Evolutionary conservation across 2,113 vertebrate species (phyloP).

Genomic region (Spea multiplicata): DNA sequence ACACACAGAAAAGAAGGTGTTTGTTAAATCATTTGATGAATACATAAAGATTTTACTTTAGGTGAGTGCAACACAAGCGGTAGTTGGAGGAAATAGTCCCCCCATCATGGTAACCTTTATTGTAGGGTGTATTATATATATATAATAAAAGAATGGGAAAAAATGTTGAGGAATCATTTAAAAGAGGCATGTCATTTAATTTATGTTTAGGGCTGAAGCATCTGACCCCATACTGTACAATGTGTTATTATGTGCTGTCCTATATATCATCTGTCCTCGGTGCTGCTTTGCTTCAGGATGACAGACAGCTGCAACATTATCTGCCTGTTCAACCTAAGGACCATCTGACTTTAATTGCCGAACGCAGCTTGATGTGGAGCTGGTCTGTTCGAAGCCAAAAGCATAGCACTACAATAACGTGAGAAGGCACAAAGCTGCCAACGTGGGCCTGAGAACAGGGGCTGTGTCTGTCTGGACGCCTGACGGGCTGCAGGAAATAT

Average conservation of each 20-base stretch:
- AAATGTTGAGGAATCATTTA: slow-evolving; percentile 54
- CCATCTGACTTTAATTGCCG: slow-evolving; percentile 83
- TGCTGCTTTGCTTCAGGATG: slow-evolving; percentile 68
- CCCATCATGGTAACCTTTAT: not conserved
- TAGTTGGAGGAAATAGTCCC: too few relatives aligned
- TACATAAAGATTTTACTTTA: too few relatives aligned
- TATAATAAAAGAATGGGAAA: slow-evolving; percentile 42
- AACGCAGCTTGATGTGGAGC: slow-evolving; percentile 77
- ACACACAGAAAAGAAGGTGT: too few relatives aligned
- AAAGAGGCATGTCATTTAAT: slow-evolving; percentile 66
- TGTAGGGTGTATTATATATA: not conserved
- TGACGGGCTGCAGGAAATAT: slow-evolving; percentile 77
- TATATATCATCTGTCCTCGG: slow-evolving; percentile 71
- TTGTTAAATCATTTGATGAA: too few relatives aligned
- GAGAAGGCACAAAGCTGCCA: slow-evolving; percentile 75
- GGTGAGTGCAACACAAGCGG: too few relatives aligned
- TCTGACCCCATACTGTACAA: slow-evolving; percentile 65
- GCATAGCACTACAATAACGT: slow-evolving; percentile 77
- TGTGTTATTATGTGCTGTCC: slow-evolving; percentile 70
- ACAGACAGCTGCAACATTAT: slow-evolving; percentile 77
- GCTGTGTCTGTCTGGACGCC: slow-evolving; percentile 69
- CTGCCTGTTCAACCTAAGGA: slow-evolving; percentile 74
- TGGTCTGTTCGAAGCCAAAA: slow-evolving; percentile 70
- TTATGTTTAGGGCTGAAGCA: slow-evolving; percentile 65
- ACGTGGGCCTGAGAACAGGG: slow-evolving; percentile 66